These are phyloP conservation scores for Eleginops maclovinus DNA, from an alignment of 2,113 vertebrate genomes.

Conservation along the genomic window DNA sequence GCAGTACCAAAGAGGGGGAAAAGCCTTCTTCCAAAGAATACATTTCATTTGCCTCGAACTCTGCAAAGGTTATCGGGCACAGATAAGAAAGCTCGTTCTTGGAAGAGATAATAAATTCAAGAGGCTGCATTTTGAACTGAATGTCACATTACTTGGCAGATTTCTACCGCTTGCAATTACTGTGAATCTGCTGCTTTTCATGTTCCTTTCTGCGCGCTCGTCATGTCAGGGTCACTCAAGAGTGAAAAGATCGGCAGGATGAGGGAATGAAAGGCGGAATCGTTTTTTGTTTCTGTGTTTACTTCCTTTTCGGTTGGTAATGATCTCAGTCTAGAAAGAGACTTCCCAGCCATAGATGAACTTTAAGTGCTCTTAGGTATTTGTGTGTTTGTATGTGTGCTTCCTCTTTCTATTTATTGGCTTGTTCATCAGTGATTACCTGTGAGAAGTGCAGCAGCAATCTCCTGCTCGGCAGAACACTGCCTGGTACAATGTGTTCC, in stretches of 20 bases:
- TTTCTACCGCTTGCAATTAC: constrained; percentile 42
- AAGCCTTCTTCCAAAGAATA: constrained; percentile 33
- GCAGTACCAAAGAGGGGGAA: constrained; percentile 26
- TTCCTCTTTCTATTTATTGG: constrained; percentile 25
- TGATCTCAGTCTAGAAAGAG: constrained; percentile 33
- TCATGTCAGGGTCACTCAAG: constrained; percentile 56
- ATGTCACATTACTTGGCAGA: constrained; percentile 61
- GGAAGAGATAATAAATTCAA: constrained; percentile 61
- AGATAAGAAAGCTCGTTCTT: constrained; percentile 58
- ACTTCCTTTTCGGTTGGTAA: constrained; percentile 22
- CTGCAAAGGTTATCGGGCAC: constrained; percentile 60
- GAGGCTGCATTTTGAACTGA: constrained; percentile 66
- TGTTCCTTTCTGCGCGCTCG: constrained; percentile 22
- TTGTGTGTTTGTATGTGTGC: constrained; percentile 7
- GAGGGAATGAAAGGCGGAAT: constrained; percentile 45
- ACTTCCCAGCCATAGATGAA: constrained; percentile 27
- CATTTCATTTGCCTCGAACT: constrained; percentile 46
- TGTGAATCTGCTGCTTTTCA: constrained; percentile 47
- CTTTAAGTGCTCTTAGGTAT: constrained; percentile 18
- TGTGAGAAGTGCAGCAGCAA: constrained; percentile 47
- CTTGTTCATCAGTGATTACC: constrained; percentile 58
- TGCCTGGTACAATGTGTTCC: constrained; percentile 53
- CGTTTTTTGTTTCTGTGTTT: constrained; percentile 35
- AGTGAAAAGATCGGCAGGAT: constrained; percentile 43
- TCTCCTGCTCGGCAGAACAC: constrained; percentile 54